Base-by-base conservation (phyloP, 2,797 vertebrate species). In the Catostomus latipinnis region DNA sequence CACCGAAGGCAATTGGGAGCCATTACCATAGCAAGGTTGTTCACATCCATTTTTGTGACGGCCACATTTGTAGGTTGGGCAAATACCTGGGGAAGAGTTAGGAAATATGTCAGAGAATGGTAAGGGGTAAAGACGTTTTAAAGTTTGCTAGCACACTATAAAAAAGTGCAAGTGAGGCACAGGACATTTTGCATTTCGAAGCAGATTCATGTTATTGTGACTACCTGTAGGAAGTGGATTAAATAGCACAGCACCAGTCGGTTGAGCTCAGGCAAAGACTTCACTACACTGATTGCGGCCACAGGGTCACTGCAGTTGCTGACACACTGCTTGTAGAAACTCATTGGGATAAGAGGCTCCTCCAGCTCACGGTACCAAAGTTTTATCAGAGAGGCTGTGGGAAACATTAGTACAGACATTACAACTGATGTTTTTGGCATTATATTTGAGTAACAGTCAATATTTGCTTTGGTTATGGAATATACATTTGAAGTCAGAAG, bases 11-110 rank as follows among this genome's bases (percentile, higher is more conserved):
- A 97, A 91, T 97, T 97, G 80, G 96, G 96, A 6, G 96, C 96
- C 96, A 97, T 97, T 81, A 97, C 96, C 96, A 97, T 97, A 82
- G 96, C 96, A 88, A 97, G 89, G 91, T 97, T 97, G 89, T 97
- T 97, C 82, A 97, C 96, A 22, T 97, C 96, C 96, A 97, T 97
- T 90, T 97, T 97, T 9, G 96, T 97, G 81, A 95, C 92, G 5
- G 95, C 93, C 74, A 97, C 96, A 0, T 97, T 97, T 45, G 93
- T 90, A 0, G 96, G 96, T 88, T 96, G 96, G 78, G 96, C 96
- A 73, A 97, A 97, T 71, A 97, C 94, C 96, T 97, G 86, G 78
- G 73, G 68, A 77, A 45, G 71, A 54, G 8, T 43, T 45, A 5
- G 13, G 8, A 71, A 12, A 65, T n/a, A 8, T 0, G 5, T 71